Base-by-base conservation (phyloP, 2,888 invertebrate genomes). In the Charanyca ferruginea region DNA sequence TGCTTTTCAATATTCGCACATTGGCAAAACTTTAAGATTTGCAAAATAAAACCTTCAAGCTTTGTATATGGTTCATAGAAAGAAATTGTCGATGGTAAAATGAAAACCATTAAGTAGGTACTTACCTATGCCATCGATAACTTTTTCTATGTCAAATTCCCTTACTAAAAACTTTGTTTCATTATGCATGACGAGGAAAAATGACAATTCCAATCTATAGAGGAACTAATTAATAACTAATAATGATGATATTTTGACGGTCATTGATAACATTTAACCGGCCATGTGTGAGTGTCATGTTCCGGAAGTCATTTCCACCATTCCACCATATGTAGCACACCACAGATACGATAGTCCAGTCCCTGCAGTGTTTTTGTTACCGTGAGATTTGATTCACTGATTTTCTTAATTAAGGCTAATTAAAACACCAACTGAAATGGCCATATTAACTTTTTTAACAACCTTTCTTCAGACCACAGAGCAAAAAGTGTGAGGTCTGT, bases 331-430 rank as follows among this genome's bases (percentile, higher is more conserved):
- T 77, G 72, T 76, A 69, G 76, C 73, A 85, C 80, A 71, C 71
- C 83, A 83, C 16, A 38, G 38, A 38, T 38, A 83, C 83, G 83
- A 86, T 88, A 87, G 82, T 85, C 84, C 76, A 85, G 38, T 38
- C 38, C 2, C 3, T 38, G 38, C 38, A 16, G 80, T 83, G 85
- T 85, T 78, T 85, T 89, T 86, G 86, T 86, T 88, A 88, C 88
- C 91, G 91, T 92, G 91, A 89, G 91, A 91, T 80, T 73, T 44
- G 52, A 80, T 80, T 83, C 85, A 59, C 65, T 87, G 87, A 81
- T 88, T 87, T 86, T 83, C 88, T 88, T 92, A 91, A 93, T 93
- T 94, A 91, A 91, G 87, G 86, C 89, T 93, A 94, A 94, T 94
- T 92, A 91, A n/a, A 91, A 87, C 88, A 87, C 85, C 45, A 65